phyloP scores from a whole-genome alignment of 1,140 invertebrate species.

The Cyclina sinensis region DNA sequence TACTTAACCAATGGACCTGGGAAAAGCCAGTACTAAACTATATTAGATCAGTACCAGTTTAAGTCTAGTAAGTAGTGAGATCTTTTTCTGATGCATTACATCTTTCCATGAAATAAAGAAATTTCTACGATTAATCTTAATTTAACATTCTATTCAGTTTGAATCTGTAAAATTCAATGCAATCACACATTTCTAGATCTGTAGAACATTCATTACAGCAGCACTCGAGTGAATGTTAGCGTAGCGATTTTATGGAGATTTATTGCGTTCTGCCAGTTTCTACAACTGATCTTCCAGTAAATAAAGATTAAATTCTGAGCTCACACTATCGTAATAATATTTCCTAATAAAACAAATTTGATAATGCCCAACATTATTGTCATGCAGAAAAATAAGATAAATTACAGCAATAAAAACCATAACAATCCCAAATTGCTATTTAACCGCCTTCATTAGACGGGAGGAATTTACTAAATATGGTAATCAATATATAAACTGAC shows the following conservation, averaged over 20 bases:
- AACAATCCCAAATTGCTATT: slow-evolving; percentile 9
- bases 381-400: neutral
- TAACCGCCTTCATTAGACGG: slow-evolving; percentile 6
- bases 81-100: too few relatives aligned
- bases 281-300: slow-evolving; percentile 41
- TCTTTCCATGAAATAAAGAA: too few relatives aligned
- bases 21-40: too few relatives aligned
- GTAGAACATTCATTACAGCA: too few relatives aligned
- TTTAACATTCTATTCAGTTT: too few relatives aligned
- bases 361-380: neutral
- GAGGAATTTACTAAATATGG: slow-evolving; percentile 13
- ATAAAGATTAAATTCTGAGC: slow-evolving; percentile 29
- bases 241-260: slow-evolving; percentile 19
- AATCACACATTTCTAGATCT: too few relatives aligned
- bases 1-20: too few relatives aligned
- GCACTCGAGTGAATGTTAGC: too few relatives aligned
- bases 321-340: slow-evolving; percentile 13
- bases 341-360: slow-evolving; percentile 44
- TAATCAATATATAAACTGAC: neutral
- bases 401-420: neutral
- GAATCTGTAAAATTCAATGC: too few relatives aligned
- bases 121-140: too few relatives aligned
- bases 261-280: neutral
- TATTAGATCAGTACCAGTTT: too few relatives aligned
- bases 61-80: too few relatives aligned